Conservation (phyloP, 2,113 vertebrate genomes). For the Coturnix japonica region DNA sequence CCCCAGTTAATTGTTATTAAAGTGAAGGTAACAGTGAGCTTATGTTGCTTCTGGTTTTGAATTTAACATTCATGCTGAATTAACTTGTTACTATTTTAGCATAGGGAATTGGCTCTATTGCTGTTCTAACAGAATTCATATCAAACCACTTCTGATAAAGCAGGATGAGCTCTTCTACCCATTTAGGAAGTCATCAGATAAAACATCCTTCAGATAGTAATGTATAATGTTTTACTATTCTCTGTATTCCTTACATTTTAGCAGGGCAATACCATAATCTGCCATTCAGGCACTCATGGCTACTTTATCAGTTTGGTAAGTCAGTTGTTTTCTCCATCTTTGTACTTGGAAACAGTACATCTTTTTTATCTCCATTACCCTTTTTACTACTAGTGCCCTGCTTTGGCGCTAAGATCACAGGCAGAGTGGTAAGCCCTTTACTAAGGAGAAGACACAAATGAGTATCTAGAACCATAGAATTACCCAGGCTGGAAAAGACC, state of each 20-base stretch:
- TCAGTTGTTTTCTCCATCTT: not conserved
- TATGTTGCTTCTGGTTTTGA: not conserved
- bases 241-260: not conserved
- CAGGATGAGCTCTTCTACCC: not conserved
- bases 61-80: not conserved
- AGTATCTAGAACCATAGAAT: not conserved
- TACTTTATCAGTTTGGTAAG: not conserved
- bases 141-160: not conserved
- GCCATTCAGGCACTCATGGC: not conserved
- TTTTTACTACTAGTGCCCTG: not conserved
- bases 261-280: not conserved
- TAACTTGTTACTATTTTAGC: not conserved
- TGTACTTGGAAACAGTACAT: not conserved
- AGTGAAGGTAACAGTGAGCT: not conserved
- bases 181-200: not conserved
- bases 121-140: not conserved
- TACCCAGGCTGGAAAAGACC: too few species aligned
- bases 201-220: not conserved
- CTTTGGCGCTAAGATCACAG: not conserved
- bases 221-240: not conserved
- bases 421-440: not conserved
- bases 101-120: not conserved
- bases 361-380: not conserved
- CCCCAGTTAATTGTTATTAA: slow-evolving; percentile 3
- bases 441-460: not conserved